Evolutionary conservation across 2,113 vertebrate genomes (phyloP).

Genomic region (Malurus cyaneus): DNA sequence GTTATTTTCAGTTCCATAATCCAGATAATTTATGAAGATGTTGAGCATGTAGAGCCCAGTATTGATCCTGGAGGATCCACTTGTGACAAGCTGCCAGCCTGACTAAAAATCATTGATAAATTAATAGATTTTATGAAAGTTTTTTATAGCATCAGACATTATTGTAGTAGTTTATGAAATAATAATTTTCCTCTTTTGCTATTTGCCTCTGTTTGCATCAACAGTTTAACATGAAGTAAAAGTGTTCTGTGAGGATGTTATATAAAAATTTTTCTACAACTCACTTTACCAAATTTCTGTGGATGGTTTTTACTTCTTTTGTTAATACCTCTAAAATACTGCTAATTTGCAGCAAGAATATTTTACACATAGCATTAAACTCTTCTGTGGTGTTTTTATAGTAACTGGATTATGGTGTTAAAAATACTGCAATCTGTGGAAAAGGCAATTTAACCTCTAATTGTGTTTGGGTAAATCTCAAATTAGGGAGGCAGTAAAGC

Average conservation of each 20-base stretch:
- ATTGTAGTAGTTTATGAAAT: background rate
- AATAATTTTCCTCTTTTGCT: background rate
- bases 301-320: background rate
- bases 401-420: background rate
- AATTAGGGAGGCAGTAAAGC: background rate
- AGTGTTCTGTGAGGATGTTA: background rate
- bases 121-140: background rate
- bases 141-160: background rate
- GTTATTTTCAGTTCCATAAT: background rate
- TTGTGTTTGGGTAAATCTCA: background rate
- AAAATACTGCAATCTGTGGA: background rate
- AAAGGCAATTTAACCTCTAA: background rate
- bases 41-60: background rate
- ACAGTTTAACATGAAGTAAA: background rate
- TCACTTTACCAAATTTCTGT: background rate
- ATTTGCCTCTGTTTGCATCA: background rate
- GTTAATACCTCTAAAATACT: background rate
- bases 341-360: background rate
- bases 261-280: background rate
- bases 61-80: background rate
- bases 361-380: background rate
- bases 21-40: background rate
- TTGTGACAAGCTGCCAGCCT: background rate
- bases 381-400: background rate
- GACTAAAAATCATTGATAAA: background rate